phyloP scores from a whole-genome alignment of 1,140 invertebrate genomes.

The Drosophila suzukii region DNA sequence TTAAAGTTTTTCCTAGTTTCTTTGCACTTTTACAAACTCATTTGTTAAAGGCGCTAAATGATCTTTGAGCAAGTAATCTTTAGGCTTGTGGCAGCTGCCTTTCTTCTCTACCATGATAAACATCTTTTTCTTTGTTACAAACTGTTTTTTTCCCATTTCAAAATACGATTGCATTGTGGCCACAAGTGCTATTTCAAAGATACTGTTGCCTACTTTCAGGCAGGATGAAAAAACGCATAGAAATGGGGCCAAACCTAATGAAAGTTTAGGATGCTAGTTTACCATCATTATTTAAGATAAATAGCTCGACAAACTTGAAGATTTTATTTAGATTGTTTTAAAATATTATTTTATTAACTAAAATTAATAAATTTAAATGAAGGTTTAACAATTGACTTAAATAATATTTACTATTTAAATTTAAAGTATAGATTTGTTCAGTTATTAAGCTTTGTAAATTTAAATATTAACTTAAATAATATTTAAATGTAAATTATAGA shows the following conservation, averaged over 20 bases:
- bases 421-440: too few species aligned
- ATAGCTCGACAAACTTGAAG: too few species aligned
- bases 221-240: not conserved
- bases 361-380: too few species aligned
- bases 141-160: conserved; percentile 16
- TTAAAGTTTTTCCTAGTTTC: not conserved
- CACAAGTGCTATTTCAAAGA: not conserved
- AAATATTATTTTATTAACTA: too few species aligned
- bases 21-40: not conserved
- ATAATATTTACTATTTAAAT: too few species aligned
- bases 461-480: too few species aligned
- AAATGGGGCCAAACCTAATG: conserved; percentile 3
- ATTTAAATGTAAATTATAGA: too few species aligned
- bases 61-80: conserved; percentile 13
- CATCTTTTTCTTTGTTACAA: conserved; percentile 5
- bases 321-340: too few species aligned
- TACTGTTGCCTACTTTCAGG: conserved; percentile 67
- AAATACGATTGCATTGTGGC: conserved; percentile 21
- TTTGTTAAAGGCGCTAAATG: conserved; percentile 35
- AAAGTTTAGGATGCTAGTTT: not conserved
- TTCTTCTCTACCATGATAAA: conserved; percentile 16
- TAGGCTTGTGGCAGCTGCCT: conserved; percentile 33
- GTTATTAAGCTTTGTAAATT: too few species aligned
- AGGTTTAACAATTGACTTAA: too few species aligned
- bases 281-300: too few species aligned